Conservation (phyloP, 1,140 invertebrate species). For the Charaxes varanes region DNA sequence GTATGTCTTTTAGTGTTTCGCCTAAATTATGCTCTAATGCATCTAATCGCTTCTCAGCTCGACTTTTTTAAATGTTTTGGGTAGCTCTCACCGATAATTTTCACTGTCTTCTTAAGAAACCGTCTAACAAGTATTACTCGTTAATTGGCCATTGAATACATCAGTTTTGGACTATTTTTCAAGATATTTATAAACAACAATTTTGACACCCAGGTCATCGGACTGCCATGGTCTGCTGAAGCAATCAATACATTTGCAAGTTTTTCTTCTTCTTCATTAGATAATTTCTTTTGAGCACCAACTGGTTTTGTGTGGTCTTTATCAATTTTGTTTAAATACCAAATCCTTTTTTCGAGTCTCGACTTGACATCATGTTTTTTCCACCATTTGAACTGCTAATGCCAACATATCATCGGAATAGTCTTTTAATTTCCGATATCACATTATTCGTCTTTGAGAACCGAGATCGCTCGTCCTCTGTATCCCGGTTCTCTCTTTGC, state of each 20-base stretch:
- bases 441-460: too few relatives aligned
- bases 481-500: too few relatives aligned
- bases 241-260: constrained; percentile 18
- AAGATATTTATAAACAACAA: constrained; percentile 19
- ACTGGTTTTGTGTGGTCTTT: constrained; percentile 16
- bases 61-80: constrained; percentile 9
- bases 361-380: too few relatives aligned
- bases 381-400: too few relatives aligned
- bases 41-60: constrained; percentile 7
- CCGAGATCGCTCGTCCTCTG: too few relatives aligned
- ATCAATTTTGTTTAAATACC: constrained; percentile 25
- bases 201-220: constrained; percentile 18
- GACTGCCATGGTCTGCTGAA: constrained; percentile 16
- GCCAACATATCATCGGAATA: too few relatives aligned
- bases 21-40: constrained; percentile 2
- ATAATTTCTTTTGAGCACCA: constrained; percentile 11
- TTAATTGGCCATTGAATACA: constrained; percentile 13
- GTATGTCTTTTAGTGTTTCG: not conserved
- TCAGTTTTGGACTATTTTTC: constrained; percentile 14
- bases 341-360: constrained; percentile 19
- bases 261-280: constrained; percentile 17
- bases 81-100: not conserved
- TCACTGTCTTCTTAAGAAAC: constrained; percentile 13
- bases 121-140: constrained; percentile 14
- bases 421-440: too few relatives aligned